Conservation (phyloP, 2,797 vertebrate genomes). For the Cygnus olor region DNA sequence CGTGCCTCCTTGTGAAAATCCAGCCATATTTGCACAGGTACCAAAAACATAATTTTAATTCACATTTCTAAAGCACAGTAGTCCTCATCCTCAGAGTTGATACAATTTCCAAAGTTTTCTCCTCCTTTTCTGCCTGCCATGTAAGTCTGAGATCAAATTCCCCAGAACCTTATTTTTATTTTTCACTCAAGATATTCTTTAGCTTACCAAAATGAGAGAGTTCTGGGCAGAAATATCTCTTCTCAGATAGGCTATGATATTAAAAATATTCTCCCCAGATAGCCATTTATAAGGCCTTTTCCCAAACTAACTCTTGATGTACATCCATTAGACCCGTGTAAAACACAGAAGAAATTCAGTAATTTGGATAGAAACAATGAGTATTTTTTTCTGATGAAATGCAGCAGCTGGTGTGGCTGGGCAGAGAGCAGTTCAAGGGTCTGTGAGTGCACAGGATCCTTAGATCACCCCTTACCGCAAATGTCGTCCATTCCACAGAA, state of each 20-base stretch:
- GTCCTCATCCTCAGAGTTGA: background rate
- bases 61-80: background rate
- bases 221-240: background rate
- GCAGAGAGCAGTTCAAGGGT: background rate
- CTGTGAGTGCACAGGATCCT: background rate
- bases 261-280: background rate
- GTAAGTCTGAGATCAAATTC: background rate
- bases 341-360: background rate
- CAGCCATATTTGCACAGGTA: background rate
- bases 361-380: background rate
- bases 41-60: background rate
- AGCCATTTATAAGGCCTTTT: background rate
- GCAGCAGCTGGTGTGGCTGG: background rate
- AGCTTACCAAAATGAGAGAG: background rate
- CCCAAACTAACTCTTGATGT: background rate
- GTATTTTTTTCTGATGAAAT: background rate
- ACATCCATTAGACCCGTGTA: background rate
- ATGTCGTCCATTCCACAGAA: background rate
- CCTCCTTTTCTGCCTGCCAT: background rate
- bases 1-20: background rate
- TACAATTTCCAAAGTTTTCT: background rate
- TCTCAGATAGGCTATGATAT: background rate
- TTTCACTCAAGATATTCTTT: background rate
- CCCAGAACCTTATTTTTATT: background rate
- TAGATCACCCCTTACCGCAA: background rate